Conservation (phyloP, 2,797 vertebrate species). For the Macroramphosus scolopax region DNA sequence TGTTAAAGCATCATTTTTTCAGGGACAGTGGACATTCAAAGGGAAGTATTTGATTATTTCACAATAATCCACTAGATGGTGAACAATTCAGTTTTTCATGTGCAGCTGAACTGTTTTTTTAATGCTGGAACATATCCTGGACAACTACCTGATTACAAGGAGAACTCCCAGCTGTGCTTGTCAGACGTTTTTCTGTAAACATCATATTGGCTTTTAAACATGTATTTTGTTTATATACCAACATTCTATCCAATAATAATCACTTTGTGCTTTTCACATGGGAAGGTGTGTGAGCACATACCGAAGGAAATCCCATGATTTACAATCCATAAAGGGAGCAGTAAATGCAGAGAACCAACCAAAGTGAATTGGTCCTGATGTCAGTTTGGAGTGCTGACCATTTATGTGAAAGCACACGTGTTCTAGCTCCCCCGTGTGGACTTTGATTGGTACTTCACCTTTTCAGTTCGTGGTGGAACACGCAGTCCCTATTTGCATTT, state of each 20-base stretch:
- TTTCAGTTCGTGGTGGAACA: not conserved
- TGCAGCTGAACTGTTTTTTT: too few species aligned
- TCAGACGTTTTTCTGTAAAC: too few species aligned
- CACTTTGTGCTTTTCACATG: not conserved
- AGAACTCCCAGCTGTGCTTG: too few species aligned
- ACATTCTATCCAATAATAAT: not conserved
- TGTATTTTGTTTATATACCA: not conserved
- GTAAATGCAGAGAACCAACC: not conserved
- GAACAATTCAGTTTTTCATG: not conserved
- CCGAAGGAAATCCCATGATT: not conserved
- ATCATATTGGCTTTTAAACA: too few species aligned
- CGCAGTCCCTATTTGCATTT: too few species aligned
- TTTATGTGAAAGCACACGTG: too few species aligned
- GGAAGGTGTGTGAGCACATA: too few species aligned
- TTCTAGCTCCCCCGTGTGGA: constrained; percentile 50
- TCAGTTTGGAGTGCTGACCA: not conserved
- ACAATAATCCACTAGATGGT: not conserved
- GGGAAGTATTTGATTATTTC: too few species aligned
- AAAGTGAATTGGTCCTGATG: not conserved
- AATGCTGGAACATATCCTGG: not conserved
- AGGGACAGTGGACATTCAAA: too few species aligned
- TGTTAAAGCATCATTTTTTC: not conserved
- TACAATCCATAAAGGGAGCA: not conserved
- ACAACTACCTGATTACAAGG: not conserved
- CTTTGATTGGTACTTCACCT: constrained; percentile 14